Evolutionary conservation across 2,888 invertebrate genomes (phyloP), one percentile per base, ranked within the genome.

Genomic region (Troglohyphantes excavatus): DNA sequence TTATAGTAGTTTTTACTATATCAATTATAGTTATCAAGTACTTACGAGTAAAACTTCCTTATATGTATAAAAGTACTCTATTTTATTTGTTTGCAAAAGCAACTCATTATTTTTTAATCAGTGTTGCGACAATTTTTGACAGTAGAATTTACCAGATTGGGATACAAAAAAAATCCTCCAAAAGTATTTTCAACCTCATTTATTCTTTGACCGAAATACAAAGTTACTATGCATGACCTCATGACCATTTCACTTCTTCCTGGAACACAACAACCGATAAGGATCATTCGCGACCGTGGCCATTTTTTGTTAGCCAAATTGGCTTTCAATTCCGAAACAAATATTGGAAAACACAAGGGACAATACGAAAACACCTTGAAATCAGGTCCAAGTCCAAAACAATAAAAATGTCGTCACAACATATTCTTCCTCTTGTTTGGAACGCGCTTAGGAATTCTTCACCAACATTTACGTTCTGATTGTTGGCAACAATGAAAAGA

Each of bases 401-500:
- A 85, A 85, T 85, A 68, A 76, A 75, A 23, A 26, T 85, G 53
- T 85, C 68, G 68, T 39, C 85, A 85, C 39, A 61, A 6, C 9
- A 26, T 73, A 67, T 59, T 59, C 59, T 39, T 85, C 76, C 59
- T 70, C 9, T 63, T 65, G 39, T 43, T 39, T 23, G 13, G 65
- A 53, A 75, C 21, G 33, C 19, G 72, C 61, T 29, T 85, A 46
- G 26, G 85, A 43, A 33, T 85, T 67, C 84, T 85, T 67, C 84
- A 33, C 65, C 75, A 67, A 33, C 84, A 59, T 76, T 85, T 85
- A 61, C 85, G 85, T 85, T 85, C 85, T 85, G 85, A 70, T 76
- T 85, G 70, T 68, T 61, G 85, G 68, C 76, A 85, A 85, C 85
- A 85, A 85, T 76, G 75, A 84, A 73, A 73, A 27, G 43, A 11